phyloP scores from a whole-genome alignment of 2,113 vertebrate genomes.

The Gadus macrocephalus region DNA sequence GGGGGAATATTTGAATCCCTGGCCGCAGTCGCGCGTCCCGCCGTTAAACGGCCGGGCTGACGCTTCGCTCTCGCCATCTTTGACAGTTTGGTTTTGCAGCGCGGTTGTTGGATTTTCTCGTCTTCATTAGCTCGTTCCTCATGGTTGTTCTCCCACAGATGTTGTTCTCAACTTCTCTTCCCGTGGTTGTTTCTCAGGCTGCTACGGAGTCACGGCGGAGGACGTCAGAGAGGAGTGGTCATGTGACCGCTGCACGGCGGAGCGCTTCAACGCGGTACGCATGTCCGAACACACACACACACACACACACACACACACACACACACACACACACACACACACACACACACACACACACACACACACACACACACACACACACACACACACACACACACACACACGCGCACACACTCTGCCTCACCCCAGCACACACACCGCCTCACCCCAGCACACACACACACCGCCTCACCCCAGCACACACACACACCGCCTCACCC shows the following conservation, averaged over 20 bases:
- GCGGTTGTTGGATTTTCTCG: neutral
- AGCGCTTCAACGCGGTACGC: slow-evolving; percentile 84
- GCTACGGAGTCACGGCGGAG: slow-evolving; percentile 85
- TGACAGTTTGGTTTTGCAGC: neutral
- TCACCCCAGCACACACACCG: slow-evolving; percentile 32
- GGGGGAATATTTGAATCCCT: neutral
- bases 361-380: too few relatives aligned
- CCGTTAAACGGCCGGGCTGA: slow-evolving; percentile 6
- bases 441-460: slow-evolving; percentile 79
- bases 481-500: slow-evolving; percentile 38
- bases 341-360: neutral
- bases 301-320: too few relatives aligned
- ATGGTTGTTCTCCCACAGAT: neutral
- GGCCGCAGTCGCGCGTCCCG: slow-evolving; percentile 15
- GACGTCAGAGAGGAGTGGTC: slow-evolving; percentile 81
- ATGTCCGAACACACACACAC: neutral
- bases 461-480: slow-evolving; percentile 80
- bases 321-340: neutral
- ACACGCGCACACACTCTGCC: too few relatives aligned
- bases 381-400: too few relatives aligned
- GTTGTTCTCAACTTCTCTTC: neutral
- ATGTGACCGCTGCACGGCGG: slow-evolving; percentile 85
- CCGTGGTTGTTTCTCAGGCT: slow-evolving; percentile 73
- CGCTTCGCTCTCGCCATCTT: neutral
- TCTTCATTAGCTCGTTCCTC: neutral